A percentile compares a stretch with the other conserved stretches of the same genome.
These are phyloP conservation scores for Hormiphora californensis DNA, from an alignment of 37 sponge, comb jelly and placozoan genomes.

Conservation along the genomic window DNA sequence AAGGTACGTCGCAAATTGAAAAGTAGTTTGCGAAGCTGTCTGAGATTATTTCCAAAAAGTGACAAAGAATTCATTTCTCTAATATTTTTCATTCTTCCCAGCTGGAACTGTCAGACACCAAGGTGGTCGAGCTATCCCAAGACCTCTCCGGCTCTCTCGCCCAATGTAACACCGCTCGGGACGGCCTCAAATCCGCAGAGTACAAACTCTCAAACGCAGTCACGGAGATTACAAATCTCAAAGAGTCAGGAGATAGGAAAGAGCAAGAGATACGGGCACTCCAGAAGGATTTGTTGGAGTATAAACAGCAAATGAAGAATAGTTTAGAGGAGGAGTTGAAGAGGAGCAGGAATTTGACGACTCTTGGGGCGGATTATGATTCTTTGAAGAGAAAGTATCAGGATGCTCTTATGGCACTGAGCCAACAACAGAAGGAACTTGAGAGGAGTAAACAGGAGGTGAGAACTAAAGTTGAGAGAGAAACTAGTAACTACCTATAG, in stretches of 20 bases:
- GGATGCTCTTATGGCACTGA: constrained; percentile 34
- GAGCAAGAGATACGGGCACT: background rate
- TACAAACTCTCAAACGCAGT: constrained; percentile 22
- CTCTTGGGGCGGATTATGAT: constrained; percentile 3
- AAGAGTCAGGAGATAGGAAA: background rate
- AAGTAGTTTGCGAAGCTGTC: no score
- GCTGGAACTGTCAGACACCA: background rate
- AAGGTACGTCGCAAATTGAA: no score
- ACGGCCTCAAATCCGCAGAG: constrained; percentile 39
- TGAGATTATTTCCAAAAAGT: no score
- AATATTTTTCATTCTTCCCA: no score
- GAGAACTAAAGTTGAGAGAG: no score
- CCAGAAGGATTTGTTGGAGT: constrained; percentile 32
- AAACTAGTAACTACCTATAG: no score
- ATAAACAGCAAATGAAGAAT: constrained; percentile 51
- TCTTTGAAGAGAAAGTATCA: constrained; percentile 29
- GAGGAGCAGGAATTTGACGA: background rate
- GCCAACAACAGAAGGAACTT: constrained; percentile 44
- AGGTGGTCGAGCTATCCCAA: background rate
- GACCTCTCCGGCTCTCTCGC: background rate
- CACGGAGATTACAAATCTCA: background rate
- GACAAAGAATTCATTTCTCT: no score
- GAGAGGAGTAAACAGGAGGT: constrained; percentile 18
- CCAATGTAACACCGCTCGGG: background rate
- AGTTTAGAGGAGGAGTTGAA: constrained; percentile 43